phyloP scores from a whole-genome alignment of 2,113 vertebrate species.

The Maccullochella peelii region DNA sequence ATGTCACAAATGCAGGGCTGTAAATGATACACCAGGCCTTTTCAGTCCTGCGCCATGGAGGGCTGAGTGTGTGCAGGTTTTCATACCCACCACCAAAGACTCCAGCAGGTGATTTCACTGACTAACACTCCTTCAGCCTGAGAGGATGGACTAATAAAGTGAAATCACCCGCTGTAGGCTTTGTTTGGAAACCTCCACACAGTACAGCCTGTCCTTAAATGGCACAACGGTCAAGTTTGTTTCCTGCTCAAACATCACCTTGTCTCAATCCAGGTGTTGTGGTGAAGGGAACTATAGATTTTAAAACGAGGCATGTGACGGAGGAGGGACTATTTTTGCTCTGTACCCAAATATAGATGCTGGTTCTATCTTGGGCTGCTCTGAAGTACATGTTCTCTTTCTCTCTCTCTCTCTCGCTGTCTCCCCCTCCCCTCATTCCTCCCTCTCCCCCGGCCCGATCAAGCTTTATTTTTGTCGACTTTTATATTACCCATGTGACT shows the following conservation, averaged over 20 bases:
- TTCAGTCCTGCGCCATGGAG: neutral
- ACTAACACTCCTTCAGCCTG: neutral
- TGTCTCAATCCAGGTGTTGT: constrained; percentile 16
- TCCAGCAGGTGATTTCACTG: constrained; percentile 22
- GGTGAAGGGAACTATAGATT: constrained; percentile 47
- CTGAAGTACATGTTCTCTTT: constrained; percentile 68
- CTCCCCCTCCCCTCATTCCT: constrained; percentile 4
- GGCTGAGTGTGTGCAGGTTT: neutral
- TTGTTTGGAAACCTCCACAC: neutral
- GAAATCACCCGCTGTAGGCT: constrained; percentile 8
- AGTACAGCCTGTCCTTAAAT: constrained; percentile 21
- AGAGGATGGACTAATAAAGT: constrained; percentile 7
- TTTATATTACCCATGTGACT: constrained; percentile 78
- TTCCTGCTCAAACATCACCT: constrained; percentile 38
- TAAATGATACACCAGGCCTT: neutral
- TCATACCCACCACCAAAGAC: neutral
- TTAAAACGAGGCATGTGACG: constrained; percentile 19
- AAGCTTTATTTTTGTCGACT: constrained; percentile 68
- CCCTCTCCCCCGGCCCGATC: constrained; percentile 19
- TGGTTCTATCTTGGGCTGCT: constrained; percentile 74
- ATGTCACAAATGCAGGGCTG: neutral
- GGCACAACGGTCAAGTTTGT: neutral
- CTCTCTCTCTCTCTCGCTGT: constrained; percentile 24
- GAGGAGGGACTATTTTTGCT: constrained; percentile 58
- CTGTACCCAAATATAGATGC: constrained; percentile 72